Evolutionary conservation across 2,888 invertebrate species (phyloP), one percentile per base, ranked within the genome.

Genomic region (Syrphus vitripennis): DNA sequence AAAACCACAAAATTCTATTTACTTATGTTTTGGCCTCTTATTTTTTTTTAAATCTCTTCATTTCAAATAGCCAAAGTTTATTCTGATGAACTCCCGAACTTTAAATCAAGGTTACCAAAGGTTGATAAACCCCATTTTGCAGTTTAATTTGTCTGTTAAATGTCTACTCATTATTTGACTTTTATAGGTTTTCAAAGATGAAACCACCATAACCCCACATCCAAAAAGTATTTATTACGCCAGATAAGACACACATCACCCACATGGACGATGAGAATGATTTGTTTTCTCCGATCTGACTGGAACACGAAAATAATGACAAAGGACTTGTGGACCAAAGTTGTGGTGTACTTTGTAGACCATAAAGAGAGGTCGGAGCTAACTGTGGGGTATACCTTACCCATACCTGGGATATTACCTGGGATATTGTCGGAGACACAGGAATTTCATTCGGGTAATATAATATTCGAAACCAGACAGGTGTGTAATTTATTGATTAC

Each of bases 401-500:
- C n/a, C n/a, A n/a, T 61, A 40, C n/a, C 29, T 31, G 12, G 3
- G 61, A 40, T 65, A 59, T 65, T 61, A 40, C n/a, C 29, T 31
- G 12, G 3, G 61, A 40, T 65, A 59, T 65, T 75, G 70, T 70
- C 70, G 57, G 63, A 57, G 70, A 57, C 75, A 34, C 34, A 71
- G 83, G 80, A 75, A 80, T 83, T 80, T 75, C 65, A 65, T 75
- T 75, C 55, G 74, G n/a, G 71, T 81, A 81, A 88, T 88, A 88
- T 83, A 87, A 89, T 89, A 89, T 78, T 89, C 89, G 89, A 89
- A 90, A 88, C 88, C 91, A 91, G 91, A 90, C 90, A 91, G 91
- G 91, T 91, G 91, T 91, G 90, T 91, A 91, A 91, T 91, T 90
- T 91, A 91, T 91, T 91, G 91, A 91, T 91, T 91, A 91, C 90